Conservation (phyloP, 2,113 vertebrate genomes). For the Nyctibius bracteatus region DNA sequence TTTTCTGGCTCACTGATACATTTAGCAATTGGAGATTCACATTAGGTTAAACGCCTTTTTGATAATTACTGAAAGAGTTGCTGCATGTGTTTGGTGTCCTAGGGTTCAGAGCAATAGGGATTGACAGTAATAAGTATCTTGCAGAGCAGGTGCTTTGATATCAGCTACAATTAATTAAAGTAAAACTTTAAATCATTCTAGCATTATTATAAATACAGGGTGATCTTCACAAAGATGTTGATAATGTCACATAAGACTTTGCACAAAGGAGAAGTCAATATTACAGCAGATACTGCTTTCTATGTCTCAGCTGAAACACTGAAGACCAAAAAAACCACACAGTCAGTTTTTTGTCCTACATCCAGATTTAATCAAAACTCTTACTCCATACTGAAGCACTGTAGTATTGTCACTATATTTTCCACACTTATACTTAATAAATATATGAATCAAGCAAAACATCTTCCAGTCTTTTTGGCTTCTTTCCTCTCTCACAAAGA, state of each 20-base stretch:
- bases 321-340: not conserved
- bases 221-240: not conserved
- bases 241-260: not conserved
- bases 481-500: not conserved
- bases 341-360: not conserved
- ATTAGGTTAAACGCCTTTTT: not conserved
- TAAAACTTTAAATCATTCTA: not conserved
- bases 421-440: not conserved
- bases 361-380: not conserved
- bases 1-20: not conserved
- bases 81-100: not conserved
- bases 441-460: not conserved
- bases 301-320: not conserved
- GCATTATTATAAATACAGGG: not conserved
- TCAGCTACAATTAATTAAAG: not conserved
- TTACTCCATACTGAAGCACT: not conserved
- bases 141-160: not conserved
- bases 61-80: not conserved
- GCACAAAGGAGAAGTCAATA: not conserved
- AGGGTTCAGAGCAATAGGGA: not conserved
- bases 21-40: not conserved
- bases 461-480: not conserved
- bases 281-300: not conserved
- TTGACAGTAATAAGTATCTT: not conserved
- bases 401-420: not conserved